These are phyloP conservation scores for Heterocephalus glaber DNA, from an alignment of 2,113 vertebrate genomes.

Conservation along the genomic window DNA sequence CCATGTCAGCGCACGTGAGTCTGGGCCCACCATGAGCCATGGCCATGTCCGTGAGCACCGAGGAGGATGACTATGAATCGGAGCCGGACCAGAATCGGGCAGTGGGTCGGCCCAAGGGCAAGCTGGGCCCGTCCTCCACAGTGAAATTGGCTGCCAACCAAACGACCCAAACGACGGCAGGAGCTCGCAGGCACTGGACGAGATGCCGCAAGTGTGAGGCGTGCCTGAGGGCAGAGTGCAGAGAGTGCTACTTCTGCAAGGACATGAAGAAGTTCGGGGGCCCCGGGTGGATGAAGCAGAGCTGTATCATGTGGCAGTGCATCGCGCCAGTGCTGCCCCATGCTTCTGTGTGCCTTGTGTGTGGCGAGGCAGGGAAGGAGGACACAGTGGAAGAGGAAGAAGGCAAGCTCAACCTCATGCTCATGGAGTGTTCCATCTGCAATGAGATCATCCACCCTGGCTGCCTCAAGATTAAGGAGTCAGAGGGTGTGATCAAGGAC, in stretches of 20 bases:
- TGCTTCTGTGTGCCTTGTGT: constrained; percentile 97
- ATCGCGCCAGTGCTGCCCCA: constrained; percentile 98
- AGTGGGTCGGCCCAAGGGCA: constrained; percentile 93
- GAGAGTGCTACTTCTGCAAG: constrained; percentile 98
- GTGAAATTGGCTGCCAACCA: constrained; percentile 94
- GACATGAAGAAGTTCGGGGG: constrained; percentile 99
- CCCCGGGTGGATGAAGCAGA: constrained; percentile 98
- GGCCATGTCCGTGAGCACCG: no score
- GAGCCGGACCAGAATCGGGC: constrained; percentile 94
- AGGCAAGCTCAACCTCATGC: constrained; percentile 97
- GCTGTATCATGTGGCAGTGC: constrained; percentile 99
- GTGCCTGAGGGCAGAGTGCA: constrained; percentile 95
- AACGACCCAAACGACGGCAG: constrained; percentile 91
- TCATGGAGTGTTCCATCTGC: constrained; percentile 99
- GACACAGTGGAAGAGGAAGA: constrained; percentile 96
- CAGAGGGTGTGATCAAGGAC: constrained; percentile 95
- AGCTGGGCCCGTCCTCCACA: constrained; percentile 90
- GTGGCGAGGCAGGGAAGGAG: no score
- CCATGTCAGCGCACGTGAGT: no score
- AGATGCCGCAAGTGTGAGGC: constrained; percentile 98
- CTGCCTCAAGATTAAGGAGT: constrained; percentile 98
- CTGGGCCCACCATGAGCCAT: no score
- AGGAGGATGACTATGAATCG: no score
- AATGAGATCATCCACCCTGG: constrained; percentile 98
- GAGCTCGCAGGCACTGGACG: constrained; percentile 93